Evolutionary conservation across 2,113 vertebrate genomes (phyloP).

Genomic region (Passerina amoena): DNA sequence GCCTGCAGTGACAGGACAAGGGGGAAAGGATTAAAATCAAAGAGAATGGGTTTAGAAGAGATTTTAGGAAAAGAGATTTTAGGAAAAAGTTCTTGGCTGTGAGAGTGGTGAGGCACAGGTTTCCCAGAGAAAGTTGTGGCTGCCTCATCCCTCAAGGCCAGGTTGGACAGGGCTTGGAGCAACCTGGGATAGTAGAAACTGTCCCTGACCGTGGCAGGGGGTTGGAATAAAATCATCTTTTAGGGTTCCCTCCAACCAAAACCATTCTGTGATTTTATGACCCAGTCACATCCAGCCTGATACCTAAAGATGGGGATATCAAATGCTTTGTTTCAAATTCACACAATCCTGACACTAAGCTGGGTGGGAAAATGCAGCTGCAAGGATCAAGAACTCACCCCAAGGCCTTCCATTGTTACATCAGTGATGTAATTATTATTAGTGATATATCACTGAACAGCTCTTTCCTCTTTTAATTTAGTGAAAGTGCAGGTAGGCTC

Average conservation of each 20-base stretch:
- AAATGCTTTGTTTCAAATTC: background rate
- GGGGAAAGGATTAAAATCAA: background rate
- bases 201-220: background rate
- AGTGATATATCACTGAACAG: background rate
- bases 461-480: background rate
- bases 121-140: background rate
- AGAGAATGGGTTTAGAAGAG: background rate
- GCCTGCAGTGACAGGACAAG: rapidly evolving
- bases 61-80: background rate
- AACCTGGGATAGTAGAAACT: background rate
- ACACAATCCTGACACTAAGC: background rate
- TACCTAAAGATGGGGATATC: background rate
- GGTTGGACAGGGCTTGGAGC: background rate
- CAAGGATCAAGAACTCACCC: background rate
- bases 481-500: background rate
- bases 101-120: background rate
- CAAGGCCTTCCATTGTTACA: background rate
- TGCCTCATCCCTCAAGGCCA: background rate
- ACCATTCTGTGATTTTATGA: background rate
- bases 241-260: background rate
- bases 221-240: background rate
- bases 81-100: background rate
- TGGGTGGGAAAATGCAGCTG: background rate
- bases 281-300: background rate
- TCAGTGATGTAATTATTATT: background rate